Conservation (phyloP, 2,113 vertebrate species). For the Hypanus sabinus region DNA sequence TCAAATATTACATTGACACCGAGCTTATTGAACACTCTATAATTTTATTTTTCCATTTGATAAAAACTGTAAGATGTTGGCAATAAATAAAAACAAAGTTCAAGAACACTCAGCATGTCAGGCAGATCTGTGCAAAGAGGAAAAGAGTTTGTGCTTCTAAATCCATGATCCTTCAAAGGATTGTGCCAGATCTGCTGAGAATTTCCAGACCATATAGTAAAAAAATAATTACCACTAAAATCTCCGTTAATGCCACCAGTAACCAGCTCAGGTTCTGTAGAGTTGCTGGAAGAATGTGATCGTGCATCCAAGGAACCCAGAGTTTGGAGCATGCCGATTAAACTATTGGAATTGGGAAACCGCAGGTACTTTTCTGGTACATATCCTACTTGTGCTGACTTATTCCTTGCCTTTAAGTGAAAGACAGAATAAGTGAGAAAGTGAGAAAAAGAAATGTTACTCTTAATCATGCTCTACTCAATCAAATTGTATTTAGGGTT, state of each 20-base stretch:
- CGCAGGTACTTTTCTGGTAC: conserved; percentile 97
- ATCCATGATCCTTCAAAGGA: too few species aligned
- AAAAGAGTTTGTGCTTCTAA: too few species aligned
- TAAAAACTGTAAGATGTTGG: too few species aligned
- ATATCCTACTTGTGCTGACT: conserved; percentile 82
- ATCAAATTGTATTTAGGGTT: not conserved
- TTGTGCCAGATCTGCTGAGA: too few species aligned
- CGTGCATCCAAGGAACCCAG: conserved; percentile 80
- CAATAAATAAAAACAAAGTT: too few species aligned
- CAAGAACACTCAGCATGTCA: too few species aligned
- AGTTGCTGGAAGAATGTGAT: conserved; percentile 91
- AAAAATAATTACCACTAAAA: conserved; percentile 65
- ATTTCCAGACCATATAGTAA: not conserved
- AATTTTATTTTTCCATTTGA: too few species aligned
- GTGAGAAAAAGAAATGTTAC: not conserved
- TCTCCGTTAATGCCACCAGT: conserved; percentile 86
- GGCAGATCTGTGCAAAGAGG: too few species aligned
- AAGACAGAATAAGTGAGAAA: not conserved
- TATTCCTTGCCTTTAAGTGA: conserved; percentile 76
- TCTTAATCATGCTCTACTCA: not conserved
- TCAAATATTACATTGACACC: not conserved
- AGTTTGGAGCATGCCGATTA: conserved; percentile 95
- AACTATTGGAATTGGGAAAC: conserved; percentile 87
- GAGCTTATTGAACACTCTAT: not conserved
- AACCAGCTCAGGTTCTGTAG: conserved; percentile 79